Base-by-base conservation (phyloP, 2,888 invertebrate species). In the Podotricha telesiphe region DNA sequence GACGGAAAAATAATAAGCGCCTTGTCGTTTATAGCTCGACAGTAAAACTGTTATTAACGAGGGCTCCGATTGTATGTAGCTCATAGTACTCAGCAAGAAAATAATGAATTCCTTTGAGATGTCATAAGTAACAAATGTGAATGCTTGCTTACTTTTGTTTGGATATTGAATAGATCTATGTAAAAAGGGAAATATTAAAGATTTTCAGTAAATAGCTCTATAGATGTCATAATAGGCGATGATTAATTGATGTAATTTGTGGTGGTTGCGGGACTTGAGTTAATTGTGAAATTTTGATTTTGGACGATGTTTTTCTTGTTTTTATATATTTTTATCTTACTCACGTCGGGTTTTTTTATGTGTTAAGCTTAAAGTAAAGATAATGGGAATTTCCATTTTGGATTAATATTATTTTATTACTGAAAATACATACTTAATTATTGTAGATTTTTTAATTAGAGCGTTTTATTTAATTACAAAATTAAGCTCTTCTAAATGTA, bases 1-100 rank as follows among this genome's bases (percentile, higher is more conserved):
- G 90, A 91, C 89, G 79, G 82, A 85, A 88, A 90, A 89, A 90
- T 89, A 89, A 89, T 91, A 89, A 90, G 84, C 85, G 81, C 76
- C 75, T 70, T 81, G 80, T 78, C 86, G 83, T 89, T 91, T 91
- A 89, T 85, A 85, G 80, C 69, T 71, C 75, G 73, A 85, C 85
- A 86, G 88, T 91, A 89, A 91, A 90, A 89, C 76, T 82, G 77
- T 78, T 82, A 82, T 81, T 82, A 82, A 80, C 76, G 81, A 80
- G 83, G 83, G 80, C 72, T 71, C 70, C 79, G 74, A 79, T 81
- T 83, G 81, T 82, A 78, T 69, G 72, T 45, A 47, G 55, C 70
- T 72, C 67, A 67, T 67, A 69, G 64, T 51, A 68, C 69, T 66
- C 22, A 28, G 22, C 45, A 67, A 73, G 69, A 73, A 73, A 68